Evolutionary conservation across 2,888 invertebrate species (phyloP), one percentile per base, ranked within the genome.

Genomic region (Pyrrhia umbra): DNA sequence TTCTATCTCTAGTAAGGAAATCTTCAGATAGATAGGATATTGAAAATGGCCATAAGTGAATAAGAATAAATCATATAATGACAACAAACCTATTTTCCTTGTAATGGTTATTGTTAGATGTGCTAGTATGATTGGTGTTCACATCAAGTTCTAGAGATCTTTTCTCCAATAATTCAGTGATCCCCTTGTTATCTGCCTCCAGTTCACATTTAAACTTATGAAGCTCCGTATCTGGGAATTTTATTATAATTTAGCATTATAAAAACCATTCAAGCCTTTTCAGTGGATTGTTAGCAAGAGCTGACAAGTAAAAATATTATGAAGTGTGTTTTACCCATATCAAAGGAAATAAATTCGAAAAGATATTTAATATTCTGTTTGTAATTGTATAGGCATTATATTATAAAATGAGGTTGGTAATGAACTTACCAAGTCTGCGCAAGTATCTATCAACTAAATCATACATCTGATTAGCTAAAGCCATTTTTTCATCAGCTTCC

Each of bases 151-250:
- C 99, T 54, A 99, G 92, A 0, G 99, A 99, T 43, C 99, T 95
- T 91, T 98, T 98, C 93, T 99, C 99, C 73, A 99, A 91, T 50
- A 98, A 95, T 93, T 99, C 99, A 0, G 99, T 99, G 57, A 99
- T 99, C 2, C 99, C 99, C 82, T 99, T 98, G 95, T 99, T 98
- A 91, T 99, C 99, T 0, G 99, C 99, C 92, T 99, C 99, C 65
- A 99, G 92, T 93, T 99, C 99, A 96, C 99, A 98, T 93, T 99
- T 99, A 91, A 99, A 99, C 90, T 99, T 99, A 80, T 98, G 97
- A 54, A 99, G 93, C 89, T 99, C 99, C 16, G 96, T 96, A 80
- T 97, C 96, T 95, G 85, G 58, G 23, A 40, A 57, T 49, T 5
- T 6, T 10, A 16, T 30, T 45, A 6, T 34, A 34, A 40, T 58